Evolutionary conservation across 37 sponge, comb jelly and placozoan genomes (phyloP).

Genomic region (Ephydatia muelleri): DNA sequence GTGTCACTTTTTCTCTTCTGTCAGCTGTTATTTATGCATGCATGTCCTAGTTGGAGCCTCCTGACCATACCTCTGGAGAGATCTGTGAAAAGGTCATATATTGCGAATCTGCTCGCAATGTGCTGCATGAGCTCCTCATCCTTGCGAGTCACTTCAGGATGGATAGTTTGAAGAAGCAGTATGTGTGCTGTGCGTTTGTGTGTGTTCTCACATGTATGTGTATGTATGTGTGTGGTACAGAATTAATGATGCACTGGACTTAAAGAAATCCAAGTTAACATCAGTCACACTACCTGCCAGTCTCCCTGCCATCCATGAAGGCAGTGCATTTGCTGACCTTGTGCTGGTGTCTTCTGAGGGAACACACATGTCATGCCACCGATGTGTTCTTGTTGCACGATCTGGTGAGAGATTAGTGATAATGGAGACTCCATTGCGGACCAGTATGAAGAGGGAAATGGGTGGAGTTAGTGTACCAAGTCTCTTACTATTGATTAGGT

Average conservation of each 20-base stretch:
- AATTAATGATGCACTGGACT: not conserved
- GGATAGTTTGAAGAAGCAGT: conserved; percentile 12
- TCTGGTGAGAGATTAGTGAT: conserved; percentile 58
- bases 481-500: no score
- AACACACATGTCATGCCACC: conserved; percentile 58
- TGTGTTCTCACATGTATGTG: not conserved
- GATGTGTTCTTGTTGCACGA: conserved; percentile 77
- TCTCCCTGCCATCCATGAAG: not conserved
- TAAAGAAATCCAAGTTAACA: no score
- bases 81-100: conserved; percentile 11
- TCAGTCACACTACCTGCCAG: not conserved
- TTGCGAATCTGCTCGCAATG: conserved; percentile 2
- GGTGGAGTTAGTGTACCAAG: no score
- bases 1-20: not conserved
- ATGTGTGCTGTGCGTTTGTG: not conserved
- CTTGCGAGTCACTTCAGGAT: conserved; percentile 31
- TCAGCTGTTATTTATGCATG: not conserved
- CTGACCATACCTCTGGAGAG: conserved; percentile 35
- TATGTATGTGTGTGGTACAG: not conserved
- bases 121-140: conserved; percentile 16
- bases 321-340: conserved; percentile 37
- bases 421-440: no score
- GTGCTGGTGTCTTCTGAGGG: conserved; percentile 36
- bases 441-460: no score
- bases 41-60: not conserved